Conservation (phyloP, 2,888 invertebrate genomes). For the Hartigia nigra region DNA sequence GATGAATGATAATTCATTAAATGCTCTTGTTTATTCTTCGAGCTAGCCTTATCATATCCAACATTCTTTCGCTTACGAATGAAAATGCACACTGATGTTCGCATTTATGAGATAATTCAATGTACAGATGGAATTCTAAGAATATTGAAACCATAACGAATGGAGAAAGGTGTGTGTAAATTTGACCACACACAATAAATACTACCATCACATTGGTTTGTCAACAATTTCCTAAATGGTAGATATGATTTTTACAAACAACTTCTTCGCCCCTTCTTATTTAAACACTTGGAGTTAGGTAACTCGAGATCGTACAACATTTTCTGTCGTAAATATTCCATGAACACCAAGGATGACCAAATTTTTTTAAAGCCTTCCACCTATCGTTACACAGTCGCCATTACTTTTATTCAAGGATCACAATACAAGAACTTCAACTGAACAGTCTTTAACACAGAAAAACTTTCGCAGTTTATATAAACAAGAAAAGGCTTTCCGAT, state of each 20-base stretch:
- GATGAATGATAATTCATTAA: background rate
- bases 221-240: background rate
- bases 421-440: background rate
- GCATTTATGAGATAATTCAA: too few species aligned
- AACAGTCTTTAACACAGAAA: background rate
- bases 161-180: background rate
- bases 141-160: too few species aligned
- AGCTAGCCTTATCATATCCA: background rate
- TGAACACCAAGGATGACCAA: background rate
- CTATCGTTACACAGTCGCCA: background rate
- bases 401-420: background rate
- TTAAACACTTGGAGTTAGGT: background rate
- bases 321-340: background rate
- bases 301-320: background rate
- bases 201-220: background rate
- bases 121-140: too few species aligned
- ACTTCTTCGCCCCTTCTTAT: background rate
- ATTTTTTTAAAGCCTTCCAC: background rate
- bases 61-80: background rate
- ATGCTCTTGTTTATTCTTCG: background rate
- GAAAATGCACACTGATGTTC: too few species aligned
- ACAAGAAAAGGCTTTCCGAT: background rate
- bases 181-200: background rate
- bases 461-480: background rate
- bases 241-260: background rate